A percentile compares a stretch with the other conserved stretches of the same genome.
These are phyloP conservation scores for Dicranocentrus wangi DNA, from an alignment of 2,888 invertebrate species.

Conservation along the genomic window DNA sequence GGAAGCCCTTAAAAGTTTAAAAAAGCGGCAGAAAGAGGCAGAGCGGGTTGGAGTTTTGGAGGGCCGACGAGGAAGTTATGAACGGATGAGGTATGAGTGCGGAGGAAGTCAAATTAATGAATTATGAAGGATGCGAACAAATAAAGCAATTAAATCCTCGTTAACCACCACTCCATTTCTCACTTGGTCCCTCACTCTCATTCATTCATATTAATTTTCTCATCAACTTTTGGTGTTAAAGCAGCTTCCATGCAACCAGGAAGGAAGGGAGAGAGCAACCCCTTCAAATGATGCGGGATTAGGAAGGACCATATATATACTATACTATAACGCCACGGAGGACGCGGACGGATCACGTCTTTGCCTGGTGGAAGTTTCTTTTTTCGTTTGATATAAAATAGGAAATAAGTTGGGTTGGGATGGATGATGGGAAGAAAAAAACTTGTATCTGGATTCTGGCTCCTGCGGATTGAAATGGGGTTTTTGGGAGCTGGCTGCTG, in stretches of 20 bases:
- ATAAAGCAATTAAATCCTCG: constrained; percentile 73
- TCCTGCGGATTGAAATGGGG: too few species aligned
- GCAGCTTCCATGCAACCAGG: neutral
- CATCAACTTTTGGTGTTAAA: constrained; percentile 67
- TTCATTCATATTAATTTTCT: constrained; percentile 72
- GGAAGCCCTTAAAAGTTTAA: constrained; percentile 48
- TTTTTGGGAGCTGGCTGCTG: too few species aligned
- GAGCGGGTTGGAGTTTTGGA: neutral
- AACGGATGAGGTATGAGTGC: constrained; percentile 54
- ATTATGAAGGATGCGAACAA: constrained; percentile 73
- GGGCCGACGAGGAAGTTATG: neutral
- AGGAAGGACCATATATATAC: too few species aligned
- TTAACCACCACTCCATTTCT: constrained; percentile 72
- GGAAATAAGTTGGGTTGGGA: too few species aligned
- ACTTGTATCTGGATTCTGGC: too few species aligned
- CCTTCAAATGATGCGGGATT: constrained; percentile 28
- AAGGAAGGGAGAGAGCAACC: constrained; percentile 4
- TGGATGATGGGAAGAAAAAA: too few species aligned
- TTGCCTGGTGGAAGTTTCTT: neutral
- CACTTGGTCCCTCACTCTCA: constrained; percentile 63
- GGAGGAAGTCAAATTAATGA: constrained; percentile 72
- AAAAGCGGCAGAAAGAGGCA: constrained; percentile 31
- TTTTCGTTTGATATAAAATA: too few species aligned
- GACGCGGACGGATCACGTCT: too few species aligned
- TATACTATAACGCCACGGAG: too few species aligned